phyloP scores from a whole-genome alignment of 1,140 invertebrate genomes.

The Oscheius sp. region DNA sequence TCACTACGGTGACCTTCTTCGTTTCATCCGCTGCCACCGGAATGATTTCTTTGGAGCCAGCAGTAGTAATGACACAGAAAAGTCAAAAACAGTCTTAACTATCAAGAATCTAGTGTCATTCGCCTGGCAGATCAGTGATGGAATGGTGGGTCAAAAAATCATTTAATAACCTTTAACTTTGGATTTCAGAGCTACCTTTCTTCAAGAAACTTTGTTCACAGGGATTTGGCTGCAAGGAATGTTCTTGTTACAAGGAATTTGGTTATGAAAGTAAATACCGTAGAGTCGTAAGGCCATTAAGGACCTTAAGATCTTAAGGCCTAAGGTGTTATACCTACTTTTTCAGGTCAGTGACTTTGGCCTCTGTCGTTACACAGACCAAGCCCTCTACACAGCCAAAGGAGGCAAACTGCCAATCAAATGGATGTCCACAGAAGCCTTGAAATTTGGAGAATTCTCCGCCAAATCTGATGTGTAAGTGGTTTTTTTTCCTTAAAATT shows the following conservation, averaged over 20 bases:
- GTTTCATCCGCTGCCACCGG: slow-evolving; percentile 24
- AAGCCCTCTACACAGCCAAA: slow-evolving; percentile 27
- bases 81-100: background rate
- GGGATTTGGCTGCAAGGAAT: slow-evolving; percentile 35
- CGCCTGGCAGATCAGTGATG: slow-evolving; percentile 35
- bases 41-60: background rate
- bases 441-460: slow-evolving; percentile 36
- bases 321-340: no score
- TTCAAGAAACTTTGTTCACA: slow-evolving; percentile 24
- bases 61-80: background rate
- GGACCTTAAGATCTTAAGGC: no score
- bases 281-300: background rate
- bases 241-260: slow-evolving; percentile 29
- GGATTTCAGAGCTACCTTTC: slow-evolving; percentile 25
- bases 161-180: no score
- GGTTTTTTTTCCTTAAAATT: background rate
- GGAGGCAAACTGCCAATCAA: slow-evolving; percentile 34
- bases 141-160: no score
- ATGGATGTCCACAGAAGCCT: slow-evolving; percentile 37
- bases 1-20: slow-evolving; percentile 24
- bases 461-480: slow-evolving; percentile 28
- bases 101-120: slow-evolving; percentile 32
- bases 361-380: slow-evolving; percentile 29
- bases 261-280: slow-evolving; percentile 12
- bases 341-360: slow-evolving; percentile 38